These are phyloP conservation scores for Hypotaenidia okinawae DNA, from an alignment of 2,797 vertebrate genomes.

Conservation along the genomic window DNA sequence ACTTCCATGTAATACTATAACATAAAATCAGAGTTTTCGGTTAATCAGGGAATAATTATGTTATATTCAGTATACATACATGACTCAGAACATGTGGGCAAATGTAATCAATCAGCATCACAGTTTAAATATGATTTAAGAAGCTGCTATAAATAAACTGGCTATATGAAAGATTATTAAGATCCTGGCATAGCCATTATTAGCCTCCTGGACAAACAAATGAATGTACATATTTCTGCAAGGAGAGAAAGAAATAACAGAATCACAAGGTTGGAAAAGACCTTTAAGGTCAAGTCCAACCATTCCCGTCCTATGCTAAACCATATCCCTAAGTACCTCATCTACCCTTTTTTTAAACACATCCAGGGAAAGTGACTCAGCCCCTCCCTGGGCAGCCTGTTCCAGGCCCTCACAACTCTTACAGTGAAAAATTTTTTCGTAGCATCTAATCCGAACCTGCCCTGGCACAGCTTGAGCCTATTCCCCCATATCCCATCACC, in stretches of 20 bases:
- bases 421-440: no score
- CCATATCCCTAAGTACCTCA: no score
- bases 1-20: background rate
- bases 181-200: background rate
- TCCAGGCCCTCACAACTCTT: no score
- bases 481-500: no score
- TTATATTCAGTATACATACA: background rate
- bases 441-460: no score
- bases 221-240: background rate
- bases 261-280: no score
- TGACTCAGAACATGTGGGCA: background rate
- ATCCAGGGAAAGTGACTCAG: no score
- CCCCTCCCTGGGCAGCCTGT: no score
- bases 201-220: background rate
- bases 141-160: background rate
- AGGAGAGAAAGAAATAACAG: background rate
- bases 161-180: background rate
- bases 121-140: background rate
- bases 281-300: no score
- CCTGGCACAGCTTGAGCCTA: no score
- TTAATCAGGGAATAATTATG: background rate
- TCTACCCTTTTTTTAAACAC: no score
- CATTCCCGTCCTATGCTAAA: no score
- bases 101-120: background rate
- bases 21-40: background rate